Evolutionary conservation across 2,797 vertebrate species (phyloP), one percentile per base, ranked within the genome.

Genomic region (Staurois parvus): DNA sequence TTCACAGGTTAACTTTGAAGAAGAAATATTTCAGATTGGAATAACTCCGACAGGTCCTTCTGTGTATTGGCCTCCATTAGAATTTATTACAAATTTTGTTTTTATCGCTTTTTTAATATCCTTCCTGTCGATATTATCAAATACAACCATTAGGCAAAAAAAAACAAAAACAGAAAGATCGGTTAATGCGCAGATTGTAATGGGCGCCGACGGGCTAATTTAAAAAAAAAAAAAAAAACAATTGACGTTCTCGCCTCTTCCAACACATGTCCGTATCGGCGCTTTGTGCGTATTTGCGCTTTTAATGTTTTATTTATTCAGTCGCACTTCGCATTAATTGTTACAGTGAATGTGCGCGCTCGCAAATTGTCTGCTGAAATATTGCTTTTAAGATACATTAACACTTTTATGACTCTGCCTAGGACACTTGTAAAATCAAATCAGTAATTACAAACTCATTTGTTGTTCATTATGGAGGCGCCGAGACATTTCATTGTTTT

Each of bases 371-470:
- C 48, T 73, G 19, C 28, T 72, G 37, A 74, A 40, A 82, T 66
- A 45, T 45, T 74, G 52, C 76, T n/a, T 79, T 12, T 78, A 76
- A 79, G 78, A 73, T 73, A 48, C 69, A 85, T 45, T 64, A 32
- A 62, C 59, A n/a, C 29, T 24, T 72, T 40, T 62, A 62, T 26
- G 72, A n/a, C 56, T 45, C 62, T n/a, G 67, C 56, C 40, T 72
- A 21, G 66, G 68, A 76, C 69, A 72, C 52, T 64, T 62, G 75
- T 29, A 64, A 26, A 26, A 77, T 77, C 67, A 72, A 84, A 79
- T 79, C 59, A 40, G 67, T 85, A 79, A 85, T 85, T 85, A 67
- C 48, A 72, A 84, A 73, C 37, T 73, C 73, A 85, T 85, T 34
- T 79, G 68, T 34, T 73, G n/a, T 81, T 76, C 62, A 28, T 66